These are phyloP conservation scores for Chironomus striatipennis DNA, from an alignment of 1,140 invertebrate species.

Conservation along the genomic window DNA sequence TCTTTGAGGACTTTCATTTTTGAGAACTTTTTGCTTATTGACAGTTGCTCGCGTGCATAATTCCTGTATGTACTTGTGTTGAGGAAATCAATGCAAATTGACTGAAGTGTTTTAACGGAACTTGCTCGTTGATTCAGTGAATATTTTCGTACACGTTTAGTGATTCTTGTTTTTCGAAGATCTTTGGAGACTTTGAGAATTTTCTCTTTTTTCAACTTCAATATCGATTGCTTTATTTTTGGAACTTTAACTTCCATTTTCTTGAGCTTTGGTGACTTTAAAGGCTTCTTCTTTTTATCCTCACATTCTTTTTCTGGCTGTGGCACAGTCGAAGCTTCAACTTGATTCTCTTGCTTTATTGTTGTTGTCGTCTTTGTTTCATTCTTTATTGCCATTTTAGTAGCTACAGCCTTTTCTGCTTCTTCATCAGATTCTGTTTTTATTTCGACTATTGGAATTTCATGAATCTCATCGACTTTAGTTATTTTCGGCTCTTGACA, in stretches of 20 bases:
- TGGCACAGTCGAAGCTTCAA: no score
- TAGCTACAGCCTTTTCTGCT: neutral
- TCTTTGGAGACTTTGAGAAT: constrained; percentile 2
- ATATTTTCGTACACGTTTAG: neutral
- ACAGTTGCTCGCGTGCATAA: constrained; percentile 16
- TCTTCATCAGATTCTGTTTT: neutral
- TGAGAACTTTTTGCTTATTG: constrained; percentile 12
- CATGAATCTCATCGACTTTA: neutral
- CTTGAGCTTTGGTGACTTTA: neutral
- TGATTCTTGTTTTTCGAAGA: neutral
- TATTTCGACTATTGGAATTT: neutral
- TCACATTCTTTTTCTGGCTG: neutral
- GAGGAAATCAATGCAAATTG: constrained; percentile 4
- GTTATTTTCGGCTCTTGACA: constrained; percentile 3
- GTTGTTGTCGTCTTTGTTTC: neutral
- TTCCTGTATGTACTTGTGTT: neutral
- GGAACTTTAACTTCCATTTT: neutral
- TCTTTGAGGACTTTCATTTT: neutral
- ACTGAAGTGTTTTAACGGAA: constrained; percentile 5
- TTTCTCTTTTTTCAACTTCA: constrained; percentile 3
- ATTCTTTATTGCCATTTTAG: neutral
- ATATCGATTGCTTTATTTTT: neutral
- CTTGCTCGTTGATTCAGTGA: neutral
- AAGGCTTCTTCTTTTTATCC: neutral
- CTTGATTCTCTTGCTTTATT: neutral